phyloP scores from a whole-genome alignment of 1,140 invertebrate species.

The Aphelenchoides fujianensis region DNA sequence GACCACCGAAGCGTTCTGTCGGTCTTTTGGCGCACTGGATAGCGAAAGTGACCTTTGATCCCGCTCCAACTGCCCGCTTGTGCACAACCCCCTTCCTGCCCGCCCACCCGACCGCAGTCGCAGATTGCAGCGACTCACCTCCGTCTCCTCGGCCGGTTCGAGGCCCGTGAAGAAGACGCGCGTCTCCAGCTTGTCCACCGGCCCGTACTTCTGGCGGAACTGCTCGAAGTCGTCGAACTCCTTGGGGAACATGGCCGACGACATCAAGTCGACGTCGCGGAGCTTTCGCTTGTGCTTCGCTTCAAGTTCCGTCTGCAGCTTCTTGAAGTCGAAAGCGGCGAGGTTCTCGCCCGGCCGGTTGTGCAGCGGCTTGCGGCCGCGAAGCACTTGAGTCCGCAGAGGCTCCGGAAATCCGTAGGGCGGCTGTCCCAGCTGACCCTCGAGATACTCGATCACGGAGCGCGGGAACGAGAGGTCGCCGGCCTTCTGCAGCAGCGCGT shows the following conservation, averaged over 20 bases:
- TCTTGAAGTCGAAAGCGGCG: constrained; percentile 81
- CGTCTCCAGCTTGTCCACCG: constrained; percentile 91
- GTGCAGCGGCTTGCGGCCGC: constrained; percentile 81
- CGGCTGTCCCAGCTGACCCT: constrained; percentile 88
- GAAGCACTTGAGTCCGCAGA: constrained; percentile 72
- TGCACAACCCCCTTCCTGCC: too few species aligned
- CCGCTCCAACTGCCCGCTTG: too few species aligned
- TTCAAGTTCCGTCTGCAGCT: constrained; percentile 73
- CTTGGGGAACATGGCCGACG: constrained; percentile 89
- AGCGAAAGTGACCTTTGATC: too few species aligned
- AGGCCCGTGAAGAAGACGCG: constrained; percentile 92
- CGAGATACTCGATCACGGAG: constrained; percentile 86
- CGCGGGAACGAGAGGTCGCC: constrained; percentile 96
- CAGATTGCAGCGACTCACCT: too few species aligned
- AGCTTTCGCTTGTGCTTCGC: constrained; percentile 73
- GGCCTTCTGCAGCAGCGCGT: constrained; percentile 79
- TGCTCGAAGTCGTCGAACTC: constrained; percentile 87
- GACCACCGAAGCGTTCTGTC: too few species aligned
- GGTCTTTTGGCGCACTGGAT: too few species aligned
- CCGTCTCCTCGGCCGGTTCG: constrained; percentile 91
- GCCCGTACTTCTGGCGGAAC: constrained; percentile 84
- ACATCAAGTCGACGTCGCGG: constrained; percentile 79
- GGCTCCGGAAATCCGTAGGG: constrained; percentile 95
- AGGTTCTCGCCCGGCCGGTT: constrained; percentile 83
- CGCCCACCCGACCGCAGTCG: too few species aligned